Evolutionary conservation across 2,797 vertebrate species (phyloP).

Genomic region (Leptoclinus maculatus): DNA sequence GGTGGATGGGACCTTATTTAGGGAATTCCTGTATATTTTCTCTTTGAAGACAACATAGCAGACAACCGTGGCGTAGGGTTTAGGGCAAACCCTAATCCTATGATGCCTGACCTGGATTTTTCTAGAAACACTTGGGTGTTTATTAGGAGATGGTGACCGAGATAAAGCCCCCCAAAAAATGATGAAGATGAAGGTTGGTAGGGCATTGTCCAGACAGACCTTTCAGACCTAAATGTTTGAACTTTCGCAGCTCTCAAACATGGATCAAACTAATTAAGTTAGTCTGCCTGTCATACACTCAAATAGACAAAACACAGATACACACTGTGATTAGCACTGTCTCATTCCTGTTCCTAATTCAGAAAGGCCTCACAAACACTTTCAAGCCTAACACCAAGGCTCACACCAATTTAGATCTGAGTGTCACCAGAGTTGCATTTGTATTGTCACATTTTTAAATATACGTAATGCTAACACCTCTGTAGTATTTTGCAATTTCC

Average conservation of each 20-base stretch:
- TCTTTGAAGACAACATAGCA: constrained; percentile 36
- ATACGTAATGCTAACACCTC: constrained; percentile 47
- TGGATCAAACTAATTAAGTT: constrained; percentile 72
- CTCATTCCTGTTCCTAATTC: constrained; percentile 61
- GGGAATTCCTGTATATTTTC: constrained; percentile 23
- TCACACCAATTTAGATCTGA: constrained; percentile 25
- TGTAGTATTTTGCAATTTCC: constrained; percentile 39
- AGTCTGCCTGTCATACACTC: constrained; percentile 52
- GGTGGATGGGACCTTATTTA: constrained; percentile 25
- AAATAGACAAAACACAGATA: constrained; percentile 74
- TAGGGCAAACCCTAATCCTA: not conserved
- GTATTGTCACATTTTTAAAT: constrained; percentile 7
- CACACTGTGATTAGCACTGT: constrained; percentile 75
- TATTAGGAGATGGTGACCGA: not conserved
- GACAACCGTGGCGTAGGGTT: constrained; percentile 5
- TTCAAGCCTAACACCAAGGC: constrained; percentile 2
- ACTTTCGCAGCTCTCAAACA: constrained; percentile 64
- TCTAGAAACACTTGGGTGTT: not conserved
- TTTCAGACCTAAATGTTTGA: constrained; percentile 48
- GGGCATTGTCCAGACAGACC: constrained; percentile 44
- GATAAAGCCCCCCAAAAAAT: not conserved
- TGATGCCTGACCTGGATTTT: constrained; percentile 13
- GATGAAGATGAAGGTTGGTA: not conserved
- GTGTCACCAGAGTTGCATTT: constrained; percentile 10
- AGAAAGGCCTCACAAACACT: constrained; percentile 30